Base-by-base conservation (phyloP, 2,113 vertebrate species). In the Chloropsis hardwickii region DNA sequence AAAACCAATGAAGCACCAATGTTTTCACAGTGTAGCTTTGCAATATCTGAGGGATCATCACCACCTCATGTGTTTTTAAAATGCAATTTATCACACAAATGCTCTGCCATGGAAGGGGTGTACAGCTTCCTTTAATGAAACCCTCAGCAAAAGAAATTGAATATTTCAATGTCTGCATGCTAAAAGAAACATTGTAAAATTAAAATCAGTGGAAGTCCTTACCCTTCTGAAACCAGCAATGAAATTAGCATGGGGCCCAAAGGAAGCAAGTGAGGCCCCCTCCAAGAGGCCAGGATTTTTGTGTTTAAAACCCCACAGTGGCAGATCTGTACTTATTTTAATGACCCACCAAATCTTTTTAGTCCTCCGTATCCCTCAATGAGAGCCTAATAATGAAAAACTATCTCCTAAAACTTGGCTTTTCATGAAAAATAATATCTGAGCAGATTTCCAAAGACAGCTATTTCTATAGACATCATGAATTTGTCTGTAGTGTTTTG, bases 371-470 rank as follows among this genome's bases (percentile, higher is more conserved):
- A 92, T 88, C 69, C 51, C 19, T 76, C 69, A n/a, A 61, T 12
- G 19, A 86, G 94, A 90, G n/a, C 35, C 64, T 73, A 78, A 81
- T 74, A 90, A 93, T 81, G 56, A 95, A 92, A 90, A 86, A 60
- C 51, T 47, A 70, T 40, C 50, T 73, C 51, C 64, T 65, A 81
- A 80, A 88, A 88, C 57, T 71, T 86, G 33, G 22, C 25, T 86
- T 90, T 92, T 88, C 82, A 65, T 58, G 67, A 86, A 83, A 92
- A 92, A n/a, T 10, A 83, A 18, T 64, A 86, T 56, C 40, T 88
- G 72, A 66, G 62, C 37, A 83, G 27, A 79, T 86, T 69, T 81
- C 72, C 39, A 83, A 78, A 83, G n/a, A 40, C 29, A 77, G 42
- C 25, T 40, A 44, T 62, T 91, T 83, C 76, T 71, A 51, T n/a